Base-by-base conservation (phyloP, 2,113 vertebrate genomes). In the Lutjanus erythropterus region DNA sequence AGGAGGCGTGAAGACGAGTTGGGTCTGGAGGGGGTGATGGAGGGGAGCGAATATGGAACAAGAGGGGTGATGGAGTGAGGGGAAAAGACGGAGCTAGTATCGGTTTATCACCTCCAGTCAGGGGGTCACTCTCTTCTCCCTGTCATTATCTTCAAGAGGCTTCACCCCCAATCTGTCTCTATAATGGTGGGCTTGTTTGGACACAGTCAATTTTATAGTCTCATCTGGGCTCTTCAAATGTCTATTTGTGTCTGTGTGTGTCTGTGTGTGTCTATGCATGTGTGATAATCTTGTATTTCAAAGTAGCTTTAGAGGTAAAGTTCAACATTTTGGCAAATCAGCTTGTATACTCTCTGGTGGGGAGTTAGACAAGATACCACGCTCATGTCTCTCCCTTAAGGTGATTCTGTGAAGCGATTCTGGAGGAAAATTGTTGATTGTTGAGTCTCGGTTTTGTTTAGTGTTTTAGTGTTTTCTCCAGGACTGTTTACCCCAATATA, bases 51-150 rank as follows among this genome's bases (percentile, higher is more conserved):
- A 74, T 84, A 74, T 78, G 76, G 64, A 81, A 65, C 72, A 64
- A 46, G 68, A 78, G 49, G 49, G 78, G 80, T 85, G 86, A 86
- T 86, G 71, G 77, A 81, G 86, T 33, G 64, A 80, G 76, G 71
- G 70, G 42, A 42, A 39, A 78, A 75, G 74, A 83, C 35, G 10
- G 58, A 78, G 74, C 55, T 74, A 71, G 80, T 69, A 71, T 78
- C 65, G 29, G 79, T 93, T 93, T 89, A 91, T 92, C 85, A 90
- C 82, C 72, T 86, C 70, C 71, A 88, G 89, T 80, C 88, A 84
- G 86, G 71, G 76, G 87, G 85, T 89, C 71, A 78, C 85, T 72
- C 85, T 77, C 83, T 74, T 89, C 85, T 77, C 73, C 33, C 84
- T 73, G 86, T 88, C 84, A 91, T 90, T 89, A 91, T 78, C 86